Evolutionary conservation across 2,797 vertebrate species (phyloP).

Genomic region (Sciurus carolinensis): DNA sequence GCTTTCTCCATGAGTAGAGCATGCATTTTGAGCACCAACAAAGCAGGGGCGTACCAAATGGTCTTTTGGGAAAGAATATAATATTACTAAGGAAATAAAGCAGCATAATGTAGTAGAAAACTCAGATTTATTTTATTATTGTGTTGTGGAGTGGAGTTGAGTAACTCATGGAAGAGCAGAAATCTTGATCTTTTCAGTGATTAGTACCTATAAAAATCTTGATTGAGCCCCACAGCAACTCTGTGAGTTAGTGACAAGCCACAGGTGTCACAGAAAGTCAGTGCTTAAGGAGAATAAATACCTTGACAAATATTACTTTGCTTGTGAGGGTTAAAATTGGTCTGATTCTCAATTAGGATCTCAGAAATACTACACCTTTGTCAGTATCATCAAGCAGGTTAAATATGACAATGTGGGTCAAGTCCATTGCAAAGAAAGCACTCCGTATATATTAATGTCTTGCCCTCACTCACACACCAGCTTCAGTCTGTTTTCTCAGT

Average conservation of each 20-base stretch:
- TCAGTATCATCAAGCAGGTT: neutral
- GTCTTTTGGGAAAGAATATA: neutral
- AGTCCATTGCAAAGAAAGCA: neutral
- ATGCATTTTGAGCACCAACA: neutral
- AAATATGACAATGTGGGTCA: neutral
- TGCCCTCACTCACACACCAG: neutral
- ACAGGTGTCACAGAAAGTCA: neutral
- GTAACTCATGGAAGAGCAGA: neutral
- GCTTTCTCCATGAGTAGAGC: neutral
- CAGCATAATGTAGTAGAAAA: neutral
- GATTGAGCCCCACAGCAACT: neutral
- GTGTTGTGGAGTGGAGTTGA: neutral
- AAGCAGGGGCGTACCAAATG: neutral
- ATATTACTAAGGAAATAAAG: neutral
- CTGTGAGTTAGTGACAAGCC: neutral
- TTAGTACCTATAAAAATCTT: neutral
- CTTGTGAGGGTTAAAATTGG: neutral
- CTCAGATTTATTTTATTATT: neutral
- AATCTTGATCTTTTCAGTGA: neutral
- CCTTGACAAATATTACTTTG: neutral
- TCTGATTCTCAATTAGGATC: neutral
- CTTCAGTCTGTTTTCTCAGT: neutral
- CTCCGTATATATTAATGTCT: too few species aligned
- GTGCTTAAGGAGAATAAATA: conserved; percentile 2
- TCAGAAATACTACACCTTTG: neutral